Evolutionary conservation across 2,888 invertebrate genomes (phyloP).

Genomic region (Automeris io): DNA sequence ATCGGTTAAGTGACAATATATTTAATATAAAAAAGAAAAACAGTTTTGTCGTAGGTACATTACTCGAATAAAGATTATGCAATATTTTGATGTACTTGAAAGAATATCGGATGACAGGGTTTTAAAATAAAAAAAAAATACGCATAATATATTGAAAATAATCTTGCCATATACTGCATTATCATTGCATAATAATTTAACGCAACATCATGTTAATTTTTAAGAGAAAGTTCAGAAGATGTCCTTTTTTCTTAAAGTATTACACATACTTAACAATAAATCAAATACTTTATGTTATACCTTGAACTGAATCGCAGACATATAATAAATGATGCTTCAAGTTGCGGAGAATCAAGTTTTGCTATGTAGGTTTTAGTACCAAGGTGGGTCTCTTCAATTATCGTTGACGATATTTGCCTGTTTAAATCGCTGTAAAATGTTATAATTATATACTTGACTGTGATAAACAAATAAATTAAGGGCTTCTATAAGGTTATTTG

Average conservation of each 20-base stretch:
- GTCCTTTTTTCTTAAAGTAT: constrained; percentile 1
- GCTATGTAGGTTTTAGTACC: constrained; percentile 42
- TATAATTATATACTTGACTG: background rate
- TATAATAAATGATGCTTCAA: constrained; percentile 37
- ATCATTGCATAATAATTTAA: too few species aligned
- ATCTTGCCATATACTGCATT: too few species aligned
- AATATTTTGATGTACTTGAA: too few species aligned
- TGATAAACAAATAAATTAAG: background rate
- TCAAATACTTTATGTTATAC: constrained; percentile 19
- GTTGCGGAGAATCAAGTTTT: constrained; percentile 29
- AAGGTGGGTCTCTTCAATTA: constrained; percentile 29
- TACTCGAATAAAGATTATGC: too few species aligned
- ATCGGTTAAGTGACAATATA: too few species aligned
- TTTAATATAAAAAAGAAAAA: too few species aligned
- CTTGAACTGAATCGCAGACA: constrained; percentile 48
- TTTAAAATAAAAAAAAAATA: too few species aligned
- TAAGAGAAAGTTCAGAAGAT: background rate
- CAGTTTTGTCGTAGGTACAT: too few species aligned
- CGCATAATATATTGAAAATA: too few species aligned
- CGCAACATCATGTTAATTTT: background rate
- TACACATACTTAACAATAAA: constrained; percentile 6
- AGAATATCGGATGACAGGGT: too few species aligned
- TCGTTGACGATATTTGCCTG: constrained; percentile 13
- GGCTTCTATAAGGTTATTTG: background rate
- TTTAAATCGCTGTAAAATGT: constrained; percentile 2